Percentiles rank a stretch among this genome's conserved stretches.
Evolutionary conservation across 2,113 vertebrate genomes (phyloP).

Genomic region (Phocoena sinus): DNA sequence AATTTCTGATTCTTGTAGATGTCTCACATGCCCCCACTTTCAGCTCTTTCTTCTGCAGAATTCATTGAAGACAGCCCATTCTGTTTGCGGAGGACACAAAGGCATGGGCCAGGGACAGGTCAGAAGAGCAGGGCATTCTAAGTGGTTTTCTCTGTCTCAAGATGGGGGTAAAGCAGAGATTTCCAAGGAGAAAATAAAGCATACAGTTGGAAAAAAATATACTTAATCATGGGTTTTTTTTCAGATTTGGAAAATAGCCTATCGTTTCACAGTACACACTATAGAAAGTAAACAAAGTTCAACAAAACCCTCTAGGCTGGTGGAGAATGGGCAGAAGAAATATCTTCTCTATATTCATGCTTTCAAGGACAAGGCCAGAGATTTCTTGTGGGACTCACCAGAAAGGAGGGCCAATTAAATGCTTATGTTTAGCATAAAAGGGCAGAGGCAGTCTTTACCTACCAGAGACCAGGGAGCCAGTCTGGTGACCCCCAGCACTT

Average conservation of each 20-base stretch:
- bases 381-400: not conserved
- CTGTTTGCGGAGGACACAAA: not conserved
- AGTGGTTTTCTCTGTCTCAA: not conserved
- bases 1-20: not conserved
- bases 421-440: not conserved
- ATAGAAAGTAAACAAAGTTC: not conserved
- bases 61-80: not conserved
- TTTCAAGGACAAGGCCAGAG: not conserved
- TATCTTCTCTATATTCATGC: not conserved
- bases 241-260: not conserved
- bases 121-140: not conserved
- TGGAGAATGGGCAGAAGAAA: not conserved
- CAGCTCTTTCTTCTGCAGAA: slow-evolving; percentile 13
- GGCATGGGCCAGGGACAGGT: not conserved
- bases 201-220: not conserved
- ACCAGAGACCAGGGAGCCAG: not conserved
- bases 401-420: not conserved
- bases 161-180: not conserved
- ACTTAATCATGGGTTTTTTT: not conserved
- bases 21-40: not conserved
- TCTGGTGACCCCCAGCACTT: not conserved
- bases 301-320: not conserved
- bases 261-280: not conserved
- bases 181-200: not conserved
- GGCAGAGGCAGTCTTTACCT: not conserved